phyloP scores from a whole-genome alignment of 2,888 invertebrate genomes.

The Erebia ligea region DNA sequence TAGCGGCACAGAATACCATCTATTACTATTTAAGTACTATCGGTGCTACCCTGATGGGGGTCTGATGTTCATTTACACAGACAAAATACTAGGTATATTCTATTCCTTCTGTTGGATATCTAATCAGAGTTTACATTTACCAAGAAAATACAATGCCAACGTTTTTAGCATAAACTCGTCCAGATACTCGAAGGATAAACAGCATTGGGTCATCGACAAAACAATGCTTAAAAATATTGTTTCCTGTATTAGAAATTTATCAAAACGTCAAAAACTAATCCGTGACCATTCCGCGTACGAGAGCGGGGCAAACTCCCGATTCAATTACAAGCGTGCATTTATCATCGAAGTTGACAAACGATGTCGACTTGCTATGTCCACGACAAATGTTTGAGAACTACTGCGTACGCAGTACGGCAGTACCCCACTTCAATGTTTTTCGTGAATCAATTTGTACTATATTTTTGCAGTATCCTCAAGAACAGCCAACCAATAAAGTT shows the following conservation, averaged over 20 bases:
- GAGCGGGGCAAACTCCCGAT: constrained; percentile 44
- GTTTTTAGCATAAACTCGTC: too few species aligned
- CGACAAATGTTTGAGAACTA: constrained; percentile 53
- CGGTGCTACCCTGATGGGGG: too few species aligned
- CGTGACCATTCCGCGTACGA: constrained; percentile 40
- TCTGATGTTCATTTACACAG: too few species aligned
- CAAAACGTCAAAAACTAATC: constrained; percentile 42
- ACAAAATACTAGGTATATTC: too few species aligned
- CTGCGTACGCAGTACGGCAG: constrained; percentile 36
- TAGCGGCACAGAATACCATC: too few species aligned
- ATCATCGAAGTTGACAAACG: constrained; percentile 54
- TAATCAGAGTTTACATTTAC: too few species aligned
- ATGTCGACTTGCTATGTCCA: constrained; percentile 53
- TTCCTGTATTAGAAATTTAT: constrained; percentile 28
- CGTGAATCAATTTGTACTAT: constrained; percentile 10
- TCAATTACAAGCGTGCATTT: constrained; percentile 53
- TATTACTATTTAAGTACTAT: too few species aligned
- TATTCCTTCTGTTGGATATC: too few species aligned
- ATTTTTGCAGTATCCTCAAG: too few species aligned
- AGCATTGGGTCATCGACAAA: not conserved
- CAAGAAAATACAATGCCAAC: too few species aligned
- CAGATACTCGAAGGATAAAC: not conserved
- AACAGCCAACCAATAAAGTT: too few species aligned
- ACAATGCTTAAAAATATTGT: not conserved
- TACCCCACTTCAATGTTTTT: constrained; percentile 43